These are phyloP conservation scores for Morpho helenor DNA, from an alignment of 2,888 invertebrate genomes.

Conservation along the genomic window DNA sequence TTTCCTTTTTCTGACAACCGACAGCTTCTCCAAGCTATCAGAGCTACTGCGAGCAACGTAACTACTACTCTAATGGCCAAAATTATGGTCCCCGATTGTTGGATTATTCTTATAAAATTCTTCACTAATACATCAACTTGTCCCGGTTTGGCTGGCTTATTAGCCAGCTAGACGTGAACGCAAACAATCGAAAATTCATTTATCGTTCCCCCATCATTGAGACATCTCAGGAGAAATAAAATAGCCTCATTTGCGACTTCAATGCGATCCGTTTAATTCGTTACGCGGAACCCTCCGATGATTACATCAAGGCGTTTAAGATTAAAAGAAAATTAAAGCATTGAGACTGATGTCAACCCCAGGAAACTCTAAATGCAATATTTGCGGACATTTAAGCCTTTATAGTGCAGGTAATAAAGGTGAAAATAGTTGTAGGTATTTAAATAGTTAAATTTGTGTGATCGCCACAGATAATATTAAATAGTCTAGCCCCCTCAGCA, in stretches of 20 bases:
- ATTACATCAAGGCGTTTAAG: conserved; percentile 71
- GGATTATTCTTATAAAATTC: no score
- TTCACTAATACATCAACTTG: no score
- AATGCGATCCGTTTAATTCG: conserved; percentile 76
- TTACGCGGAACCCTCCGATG: conserved; percentile 68
- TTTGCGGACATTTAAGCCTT: conserved; percentile 14
- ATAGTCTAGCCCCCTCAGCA: conserved; percentile 61
- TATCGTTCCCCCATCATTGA: conserved; percentile 38
- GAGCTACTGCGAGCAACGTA: no score
- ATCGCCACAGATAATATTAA: conserved; percentile 54
- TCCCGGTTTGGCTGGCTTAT: neutral
- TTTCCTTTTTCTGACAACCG: no score
- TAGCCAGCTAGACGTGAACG: conserved; percentile 42
- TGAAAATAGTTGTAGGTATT: conserved; percentile 19
- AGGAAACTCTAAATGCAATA: conserved; percentile 31
- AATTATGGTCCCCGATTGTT: no score
- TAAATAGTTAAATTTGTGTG: conserved; percentile 27
- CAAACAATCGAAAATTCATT: conserved; percentile 50
- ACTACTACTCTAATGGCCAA: no score
- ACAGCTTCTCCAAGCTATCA: no score
- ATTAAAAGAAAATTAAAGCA: conserved; percentile 79
- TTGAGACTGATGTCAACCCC: conserved; percentile 65
- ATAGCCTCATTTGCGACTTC: conserved; percentile 75
- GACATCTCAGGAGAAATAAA: conserved; percentile 65
- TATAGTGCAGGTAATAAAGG: conserved; percentile 32